Evolutionary conservation across 2,797 vertebrate species (phyloP).

Genomic region (Podargus strigoides): DNA sequence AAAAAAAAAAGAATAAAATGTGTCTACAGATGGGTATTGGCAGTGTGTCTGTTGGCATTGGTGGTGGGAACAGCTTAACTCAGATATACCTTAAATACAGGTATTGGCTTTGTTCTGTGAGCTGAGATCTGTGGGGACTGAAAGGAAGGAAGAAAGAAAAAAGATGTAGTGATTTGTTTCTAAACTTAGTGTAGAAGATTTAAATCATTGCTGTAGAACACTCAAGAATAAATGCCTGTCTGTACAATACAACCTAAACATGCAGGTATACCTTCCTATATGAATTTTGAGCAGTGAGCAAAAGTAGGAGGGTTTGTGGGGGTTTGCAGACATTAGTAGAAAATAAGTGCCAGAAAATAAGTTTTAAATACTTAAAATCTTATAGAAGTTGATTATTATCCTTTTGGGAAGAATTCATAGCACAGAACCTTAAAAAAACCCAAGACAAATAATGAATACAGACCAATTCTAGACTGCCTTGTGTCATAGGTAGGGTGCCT

Average conservation of each 20-base stretch:
- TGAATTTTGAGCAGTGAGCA: not conserved
- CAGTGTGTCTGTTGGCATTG: not conserved
- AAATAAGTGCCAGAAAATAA: not conserved
- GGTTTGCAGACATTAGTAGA: not conserved
- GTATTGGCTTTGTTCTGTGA: not conserved
- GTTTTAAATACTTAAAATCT: not conserved
- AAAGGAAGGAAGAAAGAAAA: not conserved
- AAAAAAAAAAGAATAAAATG: not conserved
- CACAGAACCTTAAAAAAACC: not conserved
- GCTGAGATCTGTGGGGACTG: not conserved
- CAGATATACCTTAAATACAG: not conserved
- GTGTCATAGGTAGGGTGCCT: not conserved
- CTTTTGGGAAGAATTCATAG: not conserved
- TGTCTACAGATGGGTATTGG: not conserved
- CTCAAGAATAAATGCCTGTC: not conserved
- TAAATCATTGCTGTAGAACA: not conserved
- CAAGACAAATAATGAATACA: not conserved
- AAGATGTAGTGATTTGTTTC: not conserved
- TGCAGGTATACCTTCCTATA: not conserved
- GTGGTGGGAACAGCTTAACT: not conserved
- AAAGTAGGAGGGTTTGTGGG: not conserved
- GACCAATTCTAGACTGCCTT: not conserved
- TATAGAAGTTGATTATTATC: not conserved
- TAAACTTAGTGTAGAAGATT: not conserved
- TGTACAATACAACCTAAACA: accelerated